Conservation (phyloP, 2,797 vertebrate genomes). For the Leuciscus waleckii region DNA sequence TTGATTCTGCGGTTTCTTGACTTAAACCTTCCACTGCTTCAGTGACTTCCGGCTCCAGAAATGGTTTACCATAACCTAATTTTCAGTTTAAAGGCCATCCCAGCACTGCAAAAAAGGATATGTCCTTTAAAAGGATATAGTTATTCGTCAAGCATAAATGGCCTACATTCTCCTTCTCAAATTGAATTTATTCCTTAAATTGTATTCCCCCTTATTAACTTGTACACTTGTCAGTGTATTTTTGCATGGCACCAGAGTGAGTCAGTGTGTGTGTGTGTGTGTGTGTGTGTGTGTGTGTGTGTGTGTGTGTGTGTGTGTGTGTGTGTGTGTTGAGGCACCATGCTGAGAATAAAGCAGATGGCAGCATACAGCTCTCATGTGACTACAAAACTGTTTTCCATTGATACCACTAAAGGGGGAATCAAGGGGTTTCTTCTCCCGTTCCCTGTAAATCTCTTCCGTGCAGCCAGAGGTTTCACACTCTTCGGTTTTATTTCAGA, state of each 20-base stretch:
- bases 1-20: slow-evolving; percentile 15
- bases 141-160: slow-evolving; percentile 63
- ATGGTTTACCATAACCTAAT: slow-evolving; percentile 81
- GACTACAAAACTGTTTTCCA: slow-evolving; percentile 69
- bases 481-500: slow-evolving; percentile 36
- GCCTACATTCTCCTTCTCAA: slow-evolving; percentile 59
- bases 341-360: slow-evolving; percentile 79
- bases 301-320: slow-evolving; percentile 62
- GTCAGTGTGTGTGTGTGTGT: slow-evolving; percentile 64
- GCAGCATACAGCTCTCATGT: slow-evolving; percentile 75
- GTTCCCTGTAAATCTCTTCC: slow-evolving; percentile 61
- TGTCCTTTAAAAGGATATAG: slow-evolving; percentile 67
- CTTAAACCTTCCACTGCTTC: slow-evolving; percentile 74
- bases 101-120: slow-evolving; percentile 62
- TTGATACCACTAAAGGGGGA: slow-evolving; percentile 64
- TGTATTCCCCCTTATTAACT: slow-evolving; percentile 78
- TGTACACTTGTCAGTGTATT: slow-evolving; percentile 52
- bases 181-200: slow-evolving; percentile 73
- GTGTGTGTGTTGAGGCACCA: slow-evolving; percentile 71
- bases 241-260: slow-evolving; percentile 65
- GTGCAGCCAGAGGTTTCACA: slow-evolving; percentile 56
- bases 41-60: slow-evolving; percentile 75
- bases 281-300: too few relatives aligned
- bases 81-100: slow-evolving; percentile 75
- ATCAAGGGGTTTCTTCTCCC: slow-evolving; percentile 66